A percentile compares a stretch with the other conserved stretches of the same genome.
Evolutionary conservation across 2,888 invertebrate species (phyloP).

Genomic region (Patella ulyssiponensis): DNA sequence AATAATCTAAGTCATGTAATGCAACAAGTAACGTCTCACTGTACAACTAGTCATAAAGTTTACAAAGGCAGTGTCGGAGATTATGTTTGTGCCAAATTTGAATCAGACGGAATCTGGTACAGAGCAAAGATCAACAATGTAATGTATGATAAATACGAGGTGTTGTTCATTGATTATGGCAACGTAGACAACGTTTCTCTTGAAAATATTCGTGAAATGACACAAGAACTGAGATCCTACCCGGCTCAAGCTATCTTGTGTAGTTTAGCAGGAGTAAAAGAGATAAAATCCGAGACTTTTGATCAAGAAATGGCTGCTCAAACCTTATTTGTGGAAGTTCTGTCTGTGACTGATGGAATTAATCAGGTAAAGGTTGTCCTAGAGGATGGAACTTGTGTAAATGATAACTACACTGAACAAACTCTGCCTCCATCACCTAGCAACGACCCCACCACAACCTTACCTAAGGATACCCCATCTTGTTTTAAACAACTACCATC

Average conservation of each 20-base stretch:
- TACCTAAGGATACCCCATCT: too few relatives aligned
- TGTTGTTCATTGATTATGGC: constrained; percentile 65
- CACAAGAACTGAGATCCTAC: constrained; percentile 28
- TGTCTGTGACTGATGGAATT: not conserved
- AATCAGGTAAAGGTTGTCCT: not conserved
- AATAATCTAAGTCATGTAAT: not conserved
- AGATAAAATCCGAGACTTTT: too few relatives aligned
- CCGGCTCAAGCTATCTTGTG: constrained; percentile 55
- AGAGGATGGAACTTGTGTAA: constrained; percentile 6
- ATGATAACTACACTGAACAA: not conserved
- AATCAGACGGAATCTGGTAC: constrained; percentile 48
- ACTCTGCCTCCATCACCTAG: too few relatives aligned
- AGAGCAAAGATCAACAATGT: constrained; percentile 47
- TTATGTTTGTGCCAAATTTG: constrained; percentile 43
- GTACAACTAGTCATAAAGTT: not conserved
- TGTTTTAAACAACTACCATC: too few relatives aligned
- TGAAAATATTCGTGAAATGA: constrained; percentile 41
- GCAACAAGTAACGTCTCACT: not conserved
- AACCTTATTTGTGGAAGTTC: not conserved
- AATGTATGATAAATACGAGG: constrained; percentile 30
- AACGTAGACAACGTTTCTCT: constrained; percentile 50
- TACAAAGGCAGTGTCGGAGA: constrained; percentile 34
- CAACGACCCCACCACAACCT: too few relatives aligned
- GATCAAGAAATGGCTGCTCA: too few relatives aligned
- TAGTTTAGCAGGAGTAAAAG: constrained; percentile 39